A percentile compares a stretch with the other conserved stretches of the same genome.
These are phyloP conservation scores for Heliconius aoede DNA, from an alignment of 2,888 invertebrate genomes.

Conservation along the genomic window DNA sequence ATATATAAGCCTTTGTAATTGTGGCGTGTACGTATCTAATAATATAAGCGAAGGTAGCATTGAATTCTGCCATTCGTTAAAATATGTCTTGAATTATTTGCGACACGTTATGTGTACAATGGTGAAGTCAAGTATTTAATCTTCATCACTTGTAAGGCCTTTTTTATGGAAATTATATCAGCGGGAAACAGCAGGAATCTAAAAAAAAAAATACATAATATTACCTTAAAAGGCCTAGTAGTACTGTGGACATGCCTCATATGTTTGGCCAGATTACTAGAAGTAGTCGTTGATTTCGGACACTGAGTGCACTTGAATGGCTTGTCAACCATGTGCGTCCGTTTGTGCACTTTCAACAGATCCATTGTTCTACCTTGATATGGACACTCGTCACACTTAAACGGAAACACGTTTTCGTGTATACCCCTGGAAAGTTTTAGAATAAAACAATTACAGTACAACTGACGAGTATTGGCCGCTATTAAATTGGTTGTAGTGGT, in stretches of 20 bases:
- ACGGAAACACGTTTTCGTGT: slow-evolving; percentile 74
- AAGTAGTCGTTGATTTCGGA: slow-evolving; percentile 70
- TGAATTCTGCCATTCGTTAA: too few relatives aligned
- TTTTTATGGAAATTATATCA: too few relatives aligned
- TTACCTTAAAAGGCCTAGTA: slow-evolving; percentile 72
- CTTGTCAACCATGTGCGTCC: slow-evolving; percentile 71
- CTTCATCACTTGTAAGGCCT: too few relatives aligned
- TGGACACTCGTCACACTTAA: slow-evolving; percentile 73
- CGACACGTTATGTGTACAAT: too few relatives aligned
- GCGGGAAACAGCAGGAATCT: too few relatives aligned
- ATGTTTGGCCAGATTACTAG: slow-evolving; percentile 76
- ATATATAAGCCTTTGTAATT: too few relatives aligned
- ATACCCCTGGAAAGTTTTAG: slow-evolving; percentile 56
- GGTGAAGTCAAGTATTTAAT: too few relatives aligned
- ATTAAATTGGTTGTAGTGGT: not conserved
- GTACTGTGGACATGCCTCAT: slow-evolving; percentile 75
- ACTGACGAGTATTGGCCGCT: too few relatives aligned
- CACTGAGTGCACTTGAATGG: slow-evolving; percentile 75
- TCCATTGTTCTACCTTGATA: slow-evolving; percentile 75
- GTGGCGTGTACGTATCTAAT: too few relatives aligned
- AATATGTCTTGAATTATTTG: too few relatives aligned
- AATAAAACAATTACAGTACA: not conserved
- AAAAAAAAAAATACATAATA: not conserved
- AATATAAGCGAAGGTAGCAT: too few relatives aligned
- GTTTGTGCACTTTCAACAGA: slow-evolving; percentile 72